Conservation (phyloP, 2,113 vertebrate species). For the Sinocyclocheilus rhinocerous region DNA sequence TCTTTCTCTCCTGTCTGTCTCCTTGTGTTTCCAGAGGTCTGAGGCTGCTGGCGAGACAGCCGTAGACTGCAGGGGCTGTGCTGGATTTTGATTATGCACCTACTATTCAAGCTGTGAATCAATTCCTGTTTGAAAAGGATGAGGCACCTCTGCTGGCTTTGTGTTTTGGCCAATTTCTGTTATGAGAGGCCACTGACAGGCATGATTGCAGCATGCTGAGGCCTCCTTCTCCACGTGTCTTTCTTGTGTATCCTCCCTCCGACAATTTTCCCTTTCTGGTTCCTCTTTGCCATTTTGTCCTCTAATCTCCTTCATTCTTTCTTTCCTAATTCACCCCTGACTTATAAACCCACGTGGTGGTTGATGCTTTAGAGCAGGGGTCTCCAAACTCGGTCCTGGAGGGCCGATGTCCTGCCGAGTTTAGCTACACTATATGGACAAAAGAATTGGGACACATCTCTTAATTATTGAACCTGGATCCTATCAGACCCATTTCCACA, state of each 20-base stretch:
- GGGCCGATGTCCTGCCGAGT: too few relatives aligned
- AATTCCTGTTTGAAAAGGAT: constrained; percentile 37
- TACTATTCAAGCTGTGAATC: constrained; percentile 42
- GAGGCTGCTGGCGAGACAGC: background rate
- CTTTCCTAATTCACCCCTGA: constrained; percentile 1
- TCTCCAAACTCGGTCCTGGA: too few relatives aligned
- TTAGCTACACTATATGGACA: too few relatives aligned
- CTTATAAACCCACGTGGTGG: background rate
- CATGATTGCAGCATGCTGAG: constrained; percentile 32
- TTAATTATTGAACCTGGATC: too few relatives aligned
- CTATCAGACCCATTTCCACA: too few relatives aligned
- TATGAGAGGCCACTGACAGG: constrained; percentile 18
- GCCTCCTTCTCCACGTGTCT: background rate
- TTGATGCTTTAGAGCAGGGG: background rate
- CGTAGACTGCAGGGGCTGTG: background rate
- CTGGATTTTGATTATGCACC: constrained; percentile 39
- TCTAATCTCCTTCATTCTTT: background rate
- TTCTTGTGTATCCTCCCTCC: background rate
- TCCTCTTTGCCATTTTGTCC: background rate
- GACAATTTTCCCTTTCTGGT: background rate
- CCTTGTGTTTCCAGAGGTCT: constrained; percentile 1
- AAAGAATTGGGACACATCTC: too few relatives aligned
- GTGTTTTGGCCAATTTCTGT: constrained; percentile 41
- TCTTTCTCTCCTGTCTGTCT: background rate
- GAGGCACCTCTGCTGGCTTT: constrained; percentile 20